Evolutionary conservation across 2,113 vertebrate genomes (phyloP).

Genomic region (Bubalus kerabau): DNA sequence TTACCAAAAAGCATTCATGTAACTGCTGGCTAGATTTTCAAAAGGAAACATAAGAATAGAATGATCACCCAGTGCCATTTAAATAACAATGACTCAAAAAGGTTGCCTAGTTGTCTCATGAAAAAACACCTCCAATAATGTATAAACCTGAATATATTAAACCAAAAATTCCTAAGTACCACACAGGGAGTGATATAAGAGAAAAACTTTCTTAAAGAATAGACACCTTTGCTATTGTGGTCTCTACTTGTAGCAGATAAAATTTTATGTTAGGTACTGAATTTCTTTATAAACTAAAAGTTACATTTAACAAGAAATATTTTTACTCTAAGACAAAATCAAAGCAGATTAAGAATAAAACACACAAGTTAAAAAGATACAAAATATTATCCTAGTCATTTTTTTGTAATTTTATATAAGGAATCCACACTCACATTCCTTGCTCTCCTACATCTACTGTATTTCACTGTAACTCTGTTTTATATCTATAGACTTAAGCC

Average conservation of each 20-base stretch:
- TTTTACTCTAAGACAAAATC: slow-evolving; percentile 16
- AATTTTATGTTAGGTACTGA: slow-evolving; percentile 33
- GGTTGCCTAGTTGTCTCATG: neutral
- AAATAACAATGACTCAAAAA: neutral
- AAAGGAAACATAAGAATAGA: neutral
- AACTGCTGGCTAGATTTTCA: neutral
- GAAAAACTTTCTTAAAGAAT: slow-evolving; percentile 1
- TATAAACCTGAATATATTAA: neutral
- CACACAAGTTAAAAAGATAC: neutral
- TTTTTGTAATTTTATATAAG: neutral
- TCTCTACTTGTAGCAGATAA: neutral
- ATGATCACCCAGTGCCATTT: neutral
- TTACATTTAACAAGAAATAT: neutral
- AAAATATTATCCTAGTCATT: neutral
- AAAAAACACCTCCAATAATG: neutral
- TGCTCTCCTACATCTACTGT: neutral
- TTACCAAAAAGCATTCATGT: neutral
- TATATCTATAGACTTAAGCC: neutral
- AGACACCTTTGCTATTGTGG: neutral
- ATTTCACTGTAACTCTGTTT: neutral
- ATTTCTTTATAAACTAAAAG: neutral
- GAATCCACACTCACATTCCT: neutral
- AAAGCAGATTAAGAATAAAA: slow-evolving; percentile 5
- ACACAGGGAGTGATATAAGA: neutral
- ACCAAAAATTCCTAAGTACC: neutral